Conservation (phyloP, 1,140 invertebrate genomes). For the Akabosia matsudoensis region DNA sequence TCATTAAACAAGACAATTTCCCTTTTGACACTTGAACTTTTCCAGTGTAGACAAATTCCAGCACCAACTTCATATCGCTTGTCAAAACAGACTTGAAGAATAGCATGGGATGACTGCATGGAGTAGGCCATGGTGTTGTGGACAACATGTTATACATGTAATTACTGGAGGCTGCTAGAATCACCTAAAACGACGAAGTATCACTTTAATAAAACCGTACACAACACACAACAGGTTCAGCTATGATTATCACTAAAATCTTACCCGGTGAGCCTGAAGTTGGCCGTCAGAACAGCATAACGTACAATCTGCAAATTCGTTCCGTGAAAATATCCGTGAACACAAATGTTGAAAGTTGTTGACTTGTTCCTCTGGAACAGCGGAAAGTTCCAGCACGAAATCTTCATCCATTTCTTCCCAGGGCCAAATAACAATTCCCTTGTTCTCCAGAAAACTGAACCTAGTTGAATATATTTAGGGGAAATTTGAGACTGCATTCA, state of each 20-base stretch:
- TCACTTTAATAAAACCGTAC: no score
- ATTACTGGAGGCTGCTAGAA: constrained; percentile 23
- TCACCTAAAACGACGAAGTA: constrained; percentile 19
- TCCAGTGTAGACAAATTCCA: constrained; percentile 39
- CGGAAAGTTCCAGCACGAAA: neutral
- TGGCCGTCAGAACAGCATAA: constrained; percentile 38
- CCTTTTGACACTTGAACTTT: neutral
- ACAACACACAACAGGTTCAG: neutral
- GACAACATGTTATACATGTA: constrained; percentile 34
- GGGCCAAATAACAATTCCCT: no score
- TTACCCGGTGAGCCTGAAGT: constrained; percentile 39
- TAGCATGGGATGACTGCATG: constrained; percentile 38
- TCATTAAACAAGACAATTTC: constrained; percentile 14
- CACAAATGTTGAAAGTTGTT: constrained; percentile 18
- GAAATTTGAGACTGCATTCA: no score
- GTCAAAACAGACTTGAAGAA: constrained; percentile 25
- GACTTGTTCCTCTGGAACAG: neutral
- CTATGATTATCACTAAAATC: neutral
- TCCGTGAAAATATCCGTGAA: constrained; percentile 13
- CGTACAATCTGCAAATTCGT: constrained; percentile 37
- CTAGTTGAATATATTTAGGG: no score
- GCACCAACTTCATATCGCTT: constrained; percentile 25
- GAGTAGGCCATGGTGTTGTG: constrained; percentile 21
- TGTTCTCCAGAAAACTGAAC: no score
- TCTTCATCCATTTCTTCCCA: neutral